Base-by-base conservation (phyloP, 2,888 invertebrate genomes). In the Dicyrtoma fusca region DNA sequence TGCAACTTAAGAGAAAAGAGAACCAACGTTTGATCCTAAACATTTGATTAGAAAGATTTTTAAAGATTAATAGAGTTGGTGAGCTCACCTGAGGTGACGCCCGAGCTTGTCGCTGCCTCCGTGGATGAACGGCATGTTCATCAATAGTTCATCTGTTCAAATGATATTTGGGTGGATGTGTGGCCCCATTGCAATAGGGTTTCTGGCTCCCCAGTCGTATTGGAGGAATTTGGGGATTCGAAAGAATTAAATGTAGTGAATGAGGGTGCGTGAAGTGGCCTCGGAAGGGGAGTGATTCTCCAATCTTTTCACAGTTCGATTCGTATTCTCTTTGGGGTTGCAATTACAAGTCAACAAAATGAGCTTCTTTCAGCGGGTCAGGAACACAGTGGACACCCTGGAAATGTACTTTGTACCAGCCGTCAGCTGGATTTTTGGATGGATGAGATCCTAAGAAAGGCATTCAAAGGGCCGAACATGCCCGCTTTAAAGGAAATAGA, bases 241-340 rank as follows among this genome's bases (percentile, higher is more conserved):
- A 11, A 77, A 73, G n/a, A 81, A 82, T 80, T 85, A 85, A 14
- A 81, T 82, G 76, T 81, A 85, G 77, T 85, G 85, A 14, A 82
- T 80, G 10, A 85, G 71, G 62, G 83, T 83, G 74, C 82, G 77
- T 1, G 80, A 80, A 0, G 84, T 84, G 5, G 83, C 82, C 8
- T 84, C 84, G 2, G 84, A 82, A 0, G 85, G 84, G 8, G 34
- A 34, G 34, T 34, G 8, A 34, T 34, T 34, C 34, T 34, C 34
- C 3, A 8, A 3, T 34, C 8, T 34, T 5, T 3, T 8, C 34
- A 8, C 34, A 3, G 3, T 34, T 34, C 3, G 8, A 34, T 34
- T 34, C 34, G 34, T 34, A n/a, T n/a, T n/a, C 34, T 34, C 34
- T 5, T 34, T 34, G 4, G 4, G 4, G 8, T 34, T 34, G 4